Percentiles rank a stretch among this genome's conserved stretches.
These are phyloP conservation scores for Montipora sp. DNA, from an alignment of 64 coral and sea anemone genomes.

Conservation along the genomic window DNA sequence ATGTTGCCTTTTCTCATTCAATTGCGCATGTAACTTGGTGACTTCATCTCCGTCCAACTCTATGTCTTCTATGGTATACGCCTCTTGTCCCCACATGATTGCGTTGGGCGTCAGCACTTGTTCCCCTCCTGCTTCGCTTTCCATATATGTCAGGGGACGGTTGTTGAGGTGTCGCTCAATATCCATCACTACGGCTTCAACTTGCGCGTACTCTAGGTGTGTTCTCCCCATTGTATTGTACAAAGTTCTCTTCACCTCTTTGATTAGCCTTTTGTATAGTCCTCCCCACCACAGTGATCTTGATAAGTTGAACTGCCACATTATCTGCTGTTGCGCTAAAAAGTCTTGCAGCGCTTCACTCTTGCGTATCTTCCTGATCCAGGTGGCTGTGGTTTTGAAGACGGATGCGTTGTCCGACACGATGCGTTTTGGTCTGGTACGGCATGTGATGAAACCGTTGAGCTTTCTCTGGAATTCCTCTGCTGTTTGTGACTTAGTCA, in stretches of 20 bases:
- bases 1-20: conserved; percentile 11
- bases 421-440: conserved; percentile 65
- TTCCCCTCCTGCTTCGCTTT: neutral
- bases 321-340: neutral
- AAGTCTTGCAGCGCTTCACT: conserved; percentile 61
- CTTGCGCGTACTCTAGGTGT: conserved; percentile 41
- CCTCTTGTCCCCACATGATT: conserved; percentile 48
- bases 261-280: conserved; percentile 64
- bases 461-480: conserved; percentile 81
- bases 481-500: conserved; percentile 76
- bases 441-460: conserved; percentile 62
- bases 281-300: conserved; percentile 81
- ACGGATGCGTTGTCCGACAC: conserved; percentile 68
- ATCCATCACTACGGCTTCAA: conserved; percentile 76
- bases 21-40: conserved; percentile 32
- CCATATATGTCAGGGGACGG: conserved; percentile 26
- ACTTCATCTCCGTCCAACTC: conserved; percentile 62
- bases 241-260: conserved; percentile 74
- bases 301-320: neutral
- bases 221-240: conserved; percentile 82
- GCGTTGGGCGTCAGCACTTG: conserved; percentile 26
- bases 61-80: conserved; percentile 26
- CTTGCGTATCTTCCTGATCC: conserved; percentile 68
- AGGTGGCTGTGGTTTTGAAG: conserved; percentile 57
- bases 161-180: conserved; percentile 52